These are phyloP conservation scores for Ormyrus rosae DNA, from an alignment of 2,888 invertebrate genomes.

Conservation along the genomic window DNA sequence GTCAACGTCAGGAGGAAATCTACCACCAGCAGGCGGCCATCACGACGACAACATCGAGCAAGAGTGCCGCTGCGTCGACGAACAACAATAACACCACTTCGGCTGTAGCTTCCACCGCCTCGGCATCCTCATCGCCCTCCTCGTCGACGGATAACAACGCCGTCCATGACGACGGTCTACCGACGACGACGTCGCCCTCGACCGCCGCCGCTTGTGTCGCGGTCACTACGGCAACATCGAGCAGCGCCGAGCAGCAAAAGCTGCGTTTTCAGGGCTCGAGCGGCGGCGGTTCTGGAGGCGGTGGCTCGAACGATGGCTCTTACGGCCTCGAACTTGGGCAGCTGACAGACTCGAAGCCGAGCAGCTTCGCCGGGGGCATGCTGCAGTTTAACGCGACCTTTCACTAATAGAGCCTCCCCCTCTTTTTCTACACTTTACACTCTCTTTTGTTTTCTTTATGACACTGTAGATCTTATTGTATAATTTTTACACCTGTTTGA, in stretches of 20 bases:
- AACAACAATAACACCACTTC: conserved; percentile 30
- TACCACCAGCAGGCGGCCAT: conserved; percentile 70
- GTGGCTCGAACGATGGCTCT: conserved; percentile 30
- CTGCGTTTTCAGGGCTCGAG: conserved; percentile 63
- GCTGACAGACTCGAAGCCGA: conserved; percentile 40
- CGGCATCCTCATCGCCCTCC: conserved; percentile 28
- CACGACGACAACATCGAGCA: conserved; percentile 9
- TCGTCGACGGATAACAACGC: conserved; percentile 42
- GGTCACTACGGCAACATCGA: conserved; percentile 44
- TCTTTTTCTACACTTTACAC: conserved; percentile 44
- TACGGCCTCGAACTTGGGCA: conserved; percentile 50
- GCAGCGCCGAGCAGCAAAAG: conserved; percentile 57
- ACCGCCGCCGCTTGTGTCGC: conserved; percentile 46
- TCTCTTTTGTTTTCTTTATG: conserved; percentile 53
- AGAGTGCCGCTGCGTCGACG: conserved; percentile 6
- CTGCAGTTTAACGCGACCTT: conserved; percentile 73
- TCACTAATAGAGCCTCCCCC: conserved; percentile 67
- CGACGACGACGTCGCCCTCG: conserved; percentile 41
- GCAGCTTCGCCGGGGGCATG: conserved; percentile 67
- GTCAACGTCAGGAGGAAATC: conserved; percentile 73
- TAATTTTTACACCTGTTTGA: background rate
- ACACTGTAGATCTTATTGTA: conserved; percentile 38
- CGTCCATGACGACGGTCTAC: conserved; percentile 50
- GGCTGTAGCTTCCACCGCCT: background rate
- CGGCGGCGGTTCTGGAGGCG: conserved; percentile 60